Evolutionary conservation across 2,797 vertebrate species (phyloP), one percentile per base, ranked within the genome.

Genomic region (Lithobates pipiens): DNA sequence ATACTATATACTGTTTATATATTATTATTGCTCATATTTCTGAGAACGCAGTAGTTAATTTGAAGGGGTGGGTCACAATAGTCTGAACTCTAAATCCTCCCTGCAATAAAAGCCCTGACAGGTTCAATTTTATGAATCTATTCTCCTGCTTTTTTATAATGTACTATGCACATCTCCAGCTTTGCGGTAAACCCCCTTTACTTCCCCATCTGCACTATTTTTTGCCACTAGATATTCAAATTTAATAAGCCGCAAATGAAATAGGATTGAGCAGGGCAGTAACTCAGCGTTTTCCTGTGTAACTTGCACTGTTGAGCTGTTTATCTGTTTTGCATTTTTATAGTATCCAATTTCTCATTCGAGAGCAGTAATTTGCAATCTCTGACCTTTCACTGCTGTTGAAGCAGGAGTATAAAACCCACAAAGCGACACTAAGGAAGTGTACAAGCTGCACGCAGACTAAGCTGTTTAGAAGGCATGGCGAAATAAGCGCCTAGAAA

Each of bases 261-360:
- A 78, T 79, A 16, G 29, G 72, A 77, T 77, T 46, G 77, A 79
- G 44, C 44, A 67, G 73, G 86, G 69, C 81, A 69, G 70, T 80
- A 78, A 84, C 70, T 80, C 76, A 74, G 81, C 77, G 71, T 87
- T 84, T 87, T 73, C 57, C 63, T 42, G 32, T 83, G 77, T 69
- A 87, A 79, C 76, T 74, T 68, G 42, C 81, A 57, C 81, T 29
- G 46, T 70, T 32, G 69, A 79, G 70, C 80, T 83, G 86, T 87
- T 87, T 87, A 87, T 87, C 86, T 87, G 81, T 84, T 84, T 87
- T 83, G 86, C 86, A 87, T 87, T 87, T 87, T 87, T 83, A 87
- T 87, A 87, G 86, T 87, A 87, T 87, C 81, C 86, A 87, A 87
- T 87, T 87, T 87, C 81, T 87, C 86, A 87, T 87, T 87, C 81